phyloP scores from a whole-genome alignment of 2,888 invertebrate genomes.

The Coenonympha arcania region DNA sequence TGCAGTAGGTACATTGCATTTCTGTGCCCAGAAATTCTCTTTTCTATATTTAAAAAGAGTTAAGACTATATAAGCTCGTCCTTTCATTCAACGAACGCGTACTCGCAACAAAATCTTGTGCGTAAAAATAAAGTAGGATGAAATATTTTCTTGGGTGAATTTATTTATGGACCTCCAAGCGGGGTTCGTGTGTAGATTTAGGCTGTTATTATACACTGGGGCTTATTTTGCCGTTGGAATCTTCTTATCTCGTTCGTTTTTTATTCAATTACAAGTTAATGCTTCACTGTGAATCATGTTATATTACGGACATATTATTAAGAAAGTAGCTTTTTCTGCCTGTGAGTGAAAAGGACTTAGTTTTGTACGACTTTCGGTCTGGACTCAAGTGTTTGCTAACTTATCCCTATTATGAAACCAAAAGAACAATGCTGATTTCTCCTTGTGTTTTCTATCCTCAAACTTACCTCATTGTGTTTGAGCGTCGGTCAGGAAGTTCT shows the following conservation, averaged over 20 bases:
- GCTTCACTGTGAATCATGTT: background rate
- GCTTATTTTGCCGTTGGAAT: background rate
- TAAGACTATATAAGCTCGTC: background rate
- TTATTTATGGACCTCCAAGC: slow-evolving; percentile 17
- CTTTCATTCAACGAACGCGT: slow-evolving; percentile 5
- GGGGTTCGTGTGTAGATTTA: slow-evolving; percentile 4
- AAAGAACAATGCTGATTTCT: slow-evolving; percentile 3
- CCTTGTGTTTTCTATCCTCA: slow-evolving; percentile 1
- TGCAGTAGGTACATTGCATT: too few species aligned
- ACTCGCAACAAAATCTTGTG: slow-evolving; percentile 18
- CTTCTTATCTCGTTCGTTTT: too few species aligned
- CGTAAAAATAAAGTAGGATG: slow-evolving; percentile 16
- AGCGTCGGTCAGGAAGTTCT: background rate
- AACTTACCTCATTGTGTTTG: background rate
- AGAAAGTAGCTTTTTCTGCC: too few species aligned
- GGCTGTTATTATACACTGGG: slow-evolving; percentile 1
- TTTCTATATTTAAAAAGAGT: background rate
- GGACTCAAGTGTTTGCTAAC: background rate
- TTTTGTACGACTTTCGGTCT: background rate
- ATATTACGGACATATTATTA: background rate
- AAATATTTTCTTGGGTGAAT: slow-evolving; percentile 18
- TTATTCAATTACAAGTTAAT: too few species aligned
- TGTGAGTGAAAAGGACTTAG: background rate
- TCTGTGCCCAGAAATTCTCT: background rate
- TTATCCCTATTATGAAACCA: background rate